Conservation (phyloP, 1,140 invertebrate species). For the Saccostrea cuccullata region DNA sequence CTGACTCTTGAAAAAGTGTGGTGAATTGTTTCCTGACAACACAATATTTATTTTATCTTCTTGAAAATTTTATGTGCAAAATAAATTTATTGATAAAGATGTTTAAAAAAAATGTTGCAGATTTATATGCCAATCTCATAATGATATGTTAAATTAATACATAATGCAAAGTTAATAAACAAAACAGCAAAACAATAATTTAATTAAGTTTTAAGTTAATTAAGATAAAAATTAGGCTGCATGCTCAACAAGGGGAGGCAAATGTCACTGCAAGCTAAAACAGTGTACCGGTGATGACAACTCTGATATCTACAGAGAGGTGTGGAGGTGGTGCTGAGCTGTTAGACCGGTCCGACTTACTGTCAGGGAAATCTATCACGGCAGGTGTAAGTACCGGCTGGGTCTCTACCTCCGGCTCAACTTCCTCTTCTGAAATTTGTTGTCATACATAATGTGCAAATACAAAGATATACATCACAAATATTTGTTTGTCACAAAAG, state of each 20-base stretch:
- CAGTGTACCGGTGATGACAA: slow-evolving; percentile 18
- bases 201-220: not conserved
- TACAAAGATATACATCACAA: too few species aligned
- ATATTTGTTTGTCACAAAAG: too few species aligned
- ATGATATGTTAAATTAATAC: not conserved
- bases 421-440: slow-evolving; percentile 25
- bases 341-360: slow-evolving; percentile 16
- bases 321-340: not conserved
- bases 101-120: not conserved
- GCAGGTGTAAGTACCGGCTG: not conserved
- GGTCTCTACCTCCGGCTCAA: not conserved
- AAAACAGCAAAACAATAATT: not conserved
- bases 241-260: slow-evolving; percentile 11
- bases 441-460: not conserved
- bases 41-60: too few species aligned
- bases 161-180: not conserved
- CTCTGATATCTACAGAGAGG: slow-evolving; percentile 15
- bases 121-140: not conserved
- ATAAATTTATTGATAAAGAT: not conserved
- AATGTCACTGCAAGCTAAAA: not conserved
- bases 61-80: not conserved
- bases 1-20: too few species aligned
- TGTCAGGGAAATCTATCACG: slow-evolving; percentile 11
- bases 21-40: too few species aligned
- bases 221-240: not conserved